These are phyloP conservation scores for Apeira syringaria DNA, from an alignment of 2,888 invertebrate genomes.

Conservation along the genomic window DNA sequence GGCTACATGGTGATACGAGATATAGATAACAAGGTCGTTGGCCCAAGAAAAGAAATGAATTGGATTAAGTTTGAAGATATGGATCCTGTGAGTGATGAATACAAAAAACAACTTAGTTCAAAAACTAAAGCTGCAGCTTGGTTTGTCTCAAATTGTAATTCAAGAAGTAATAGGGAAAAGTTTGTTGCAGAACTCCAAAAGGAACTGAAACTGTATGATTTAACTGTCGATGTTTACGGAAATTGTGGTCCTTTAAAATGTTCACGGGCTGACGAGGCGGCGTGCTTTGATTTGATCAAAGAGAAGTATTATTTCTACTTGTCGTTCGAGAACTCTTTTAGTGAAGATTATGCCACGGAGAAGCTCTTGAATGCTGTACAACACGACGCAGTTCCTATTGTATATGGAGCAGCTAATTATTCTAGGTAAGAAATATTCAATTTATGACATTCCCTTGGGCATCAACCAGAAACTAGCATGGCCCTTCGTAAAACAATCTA, in stretches of 20 bases:
- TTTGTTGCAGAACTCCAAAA: slow-evolving; percentile 31
- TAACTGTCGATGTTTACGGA: slow-evolving; percentile 49
- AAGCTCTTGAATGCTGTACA: slow-evolving; percentile 60
- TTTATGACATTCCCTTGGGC: background rate
- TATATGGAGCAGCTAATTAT: slow-evolving; percentile 86
- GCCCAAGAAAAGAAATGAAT: slow-evolving; percentile 48
- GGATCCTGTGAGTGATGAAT: slow-evolving; percentile 41
- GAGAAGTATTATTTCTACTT: slow-evolving; percentile 57
- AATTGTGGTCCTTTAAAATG: slow-evolving; percentile 44
- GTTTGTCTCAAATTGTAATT: slow-evolving; percentile 49
- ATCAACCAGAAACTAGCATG: too few relatives aligned
- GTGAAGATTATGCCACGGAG: slow-evolving; percentile 58
- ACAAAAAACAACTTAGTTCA: slow-evolving; percentile 31
- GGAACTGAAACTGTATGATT: slow-evolving; percentile 35
- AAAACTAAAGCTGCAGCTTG: slow-evolving; percentile 51
- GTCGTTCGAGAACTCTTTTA: slow-evolving; percentile 53
- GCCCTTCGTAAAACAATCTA: too few relatives aligned
- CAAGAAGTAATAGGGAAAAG: slow-evolving; percentile 36
- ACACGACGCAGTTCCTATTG: slow-evolving; percentile 85
- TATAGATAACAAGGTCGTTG: slow-evolving; percentile 37
- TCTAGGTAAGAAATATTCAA: slow-evolving; percentile 38
- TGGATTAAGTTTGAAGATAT: slow-evolving; percentile 48
- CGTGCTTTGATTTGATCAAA: slow-evolving; percentile 39
- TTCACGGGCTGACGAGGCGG: slow-evolving; percentile 28
- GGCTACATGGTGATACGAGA: slow-evolving; percentile 53